Evolutionary conservation across 2,797 vertebrate genomes (phyloP).

Genomic region (Choloepus didactylus): DNA sequence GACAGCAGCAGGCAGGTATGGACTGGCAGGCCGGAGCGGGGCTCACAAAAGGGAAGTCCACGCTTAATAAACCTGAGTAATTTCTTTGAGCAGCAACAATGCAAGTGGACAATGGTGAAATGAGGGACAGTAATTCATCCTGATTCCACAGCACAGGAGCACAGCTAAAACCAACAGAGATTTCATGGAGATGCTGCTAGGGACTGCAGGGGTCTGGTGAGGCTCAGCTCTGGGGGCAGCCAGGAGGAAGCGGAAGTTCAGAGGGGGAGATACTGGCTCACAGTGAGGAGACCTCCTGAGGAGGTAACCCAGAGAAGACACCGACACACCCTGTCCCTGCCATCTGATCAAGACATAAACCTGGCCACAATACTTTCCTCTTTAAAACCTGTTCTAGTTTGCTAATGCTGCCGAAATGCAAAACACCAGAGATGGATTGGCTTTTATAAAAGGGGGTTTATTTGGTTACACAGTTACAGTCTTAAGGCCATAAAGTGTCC

Average conservation of each 20-base stretch:
- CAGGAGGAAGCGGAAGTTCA: constrained; percentile 17
- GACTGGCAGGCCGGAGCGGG: constrained; percentile 48
- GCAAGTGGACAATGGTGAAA: constrained; percentile 71
- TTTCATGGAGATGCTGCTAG: constrained; percentile 44
- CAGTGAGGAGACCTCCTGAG: background rate
- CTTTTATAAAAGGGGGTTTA: no score
- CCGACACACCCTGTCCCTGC: background rate
- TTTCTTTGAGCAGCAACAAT: constrained; percentile 76
- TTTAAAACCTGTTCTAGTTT: background rate
- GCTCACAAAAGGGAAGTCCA: constrained; percentile 74
- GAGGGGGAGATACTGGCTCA: background rate
- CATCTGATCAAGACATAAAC: background rate
- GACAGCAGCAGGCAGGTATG: constrained; percentile 71
- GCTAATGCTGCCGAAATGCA: no score
- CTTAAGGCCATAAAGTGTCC: no score
- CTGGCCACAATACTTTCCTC: background rate
- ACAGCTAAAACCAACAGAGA: constrained; percentile 54
- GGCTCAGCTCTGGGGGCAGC: background rate
- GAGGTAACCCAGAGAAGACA: background rate
- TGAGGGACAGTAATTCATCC: constrained; percentile 74
- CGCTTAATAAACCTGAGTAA: constrained; percentile 81
- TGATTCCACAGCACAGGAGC: constrained; percentile 58
- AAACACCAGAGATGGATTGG: no score
- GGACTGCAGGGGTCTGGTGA: background rate
- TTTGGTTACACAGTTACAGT: no score